These are phyloP conservation scores for Galago senegalensis DNA, from an alignment of 2,797 vertebrate genomes.

Conservation along the genomic window DNA sequence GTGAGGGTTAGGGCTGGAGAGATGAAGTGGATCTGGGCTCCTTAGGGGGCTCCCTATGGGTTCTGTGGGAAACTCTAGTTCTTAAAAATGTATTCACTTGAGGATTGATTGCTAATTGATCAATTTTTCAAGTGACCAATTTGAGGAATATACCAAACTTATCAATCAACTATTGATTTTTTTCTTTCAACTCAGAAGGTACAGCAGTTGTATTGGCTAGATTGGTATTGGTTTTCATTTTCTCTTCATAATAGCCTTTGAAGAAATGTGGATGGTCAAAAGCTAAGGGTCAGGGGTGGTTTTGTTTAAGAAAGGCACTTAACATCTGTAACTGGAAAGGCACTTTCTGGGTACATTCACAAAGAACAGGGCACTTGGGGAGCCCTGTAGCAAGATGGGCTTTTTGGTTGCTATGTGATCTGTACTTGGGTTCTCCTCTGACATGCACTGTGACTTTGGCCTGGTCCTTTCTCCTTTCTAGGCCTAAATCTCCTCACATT, in stretches of 20 bases:
- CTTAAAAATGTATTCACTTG: background rate
- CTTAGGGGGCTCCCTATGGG: rapidly evolving
- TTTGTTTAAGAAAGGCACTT: slow-evolving; percentile 14
- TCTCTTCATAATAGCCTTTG: background rate
- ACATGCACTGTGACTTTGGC: background rate
- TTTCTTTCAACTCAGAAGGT: background rate
- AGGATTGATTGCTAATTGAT: background rate
- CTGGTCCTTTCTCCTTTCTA: background rate
- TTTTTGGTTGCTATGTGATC: background rate
- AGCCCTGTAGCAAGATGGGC: background rate
- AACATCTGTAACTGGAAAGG: background rate
- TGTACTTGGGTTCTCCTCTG: background rate
- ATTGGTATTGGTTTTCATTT: slow-evolving; percentile 30
- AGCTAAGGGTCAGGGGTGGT: background rate
- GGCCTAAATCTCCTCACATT: background rate
- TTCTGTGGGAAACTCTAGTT: background rate
- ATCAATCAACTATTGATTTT: background rate
- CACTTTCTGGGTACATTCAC: background rate
- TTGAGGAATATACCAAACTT: background rate
- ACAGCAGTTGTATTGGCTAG: background rate
- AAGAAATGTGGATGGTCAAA: slow-evolving; percentile 22
- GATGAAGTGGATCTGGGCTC: background rate
- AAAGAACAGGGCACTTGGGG: background rate
- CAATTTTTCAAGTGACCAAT: background rate
- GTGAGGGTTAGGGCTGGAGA: background rate